phyloP scores from a whole-genome alignment of 2,888 invertebrate genomes.

The Oasisia sp. region DNA sequence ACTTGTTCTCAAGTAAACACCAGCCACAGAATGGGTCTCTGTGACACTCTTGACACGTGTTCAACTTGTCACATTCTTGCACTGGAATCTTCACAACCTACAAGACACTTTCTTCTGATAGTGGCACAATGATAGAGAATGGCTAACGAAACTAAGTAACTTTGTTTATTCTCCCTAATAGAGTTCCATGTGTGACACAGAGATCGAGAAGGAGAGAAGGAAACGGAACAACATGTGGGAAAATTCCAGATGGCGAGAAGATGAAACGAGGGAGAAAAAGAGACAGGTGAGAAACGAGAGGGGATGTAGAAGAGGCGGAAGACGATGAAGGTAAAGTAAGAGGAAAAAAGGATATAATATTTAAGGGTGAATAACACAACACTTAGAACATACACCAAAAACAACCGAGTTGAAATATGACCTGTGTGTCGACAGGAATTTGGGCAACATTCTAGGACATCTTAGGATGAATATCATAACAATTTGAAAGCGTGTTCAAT shows the following conservation, averaged over 20 bases:
- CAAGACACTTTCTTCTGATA: neutral
- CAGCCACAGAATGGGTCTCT: conserved; percentile 62
- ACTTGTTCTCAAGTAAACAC: conserved; percentile 61
- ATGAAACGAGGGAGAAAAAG: neutral
- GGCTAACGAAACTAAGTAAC: neutral
- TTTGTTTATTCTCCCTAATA: neutral
- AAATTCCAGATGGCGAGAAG: neutral
- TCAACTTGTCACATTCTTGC: neutral
- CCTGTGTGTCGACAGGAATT: too few species aligned
- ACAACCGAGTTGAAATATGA: too few species aligned
- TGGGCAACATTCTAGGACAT: too few species aligned
- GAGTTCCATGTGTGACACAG: neutral
- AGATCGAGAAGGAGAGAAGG: neutral
- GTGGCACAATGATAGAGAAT: neutral
- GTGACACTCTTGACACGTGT: neutral
- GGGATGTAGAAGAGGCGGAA: too few species aligned
- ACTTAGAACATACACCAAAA: too few species aligned
- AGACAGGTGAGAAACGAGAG: too few species aligned
- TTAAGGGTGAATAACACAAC: too few species aligned
- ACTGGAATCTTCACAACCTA: neutral
- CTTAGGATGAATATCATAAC: too few species aligned
- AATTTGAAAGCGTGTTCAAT: too few species aligned
- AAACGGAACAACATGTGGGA: neutral
- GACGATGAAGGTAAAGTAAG: too few species aligned
- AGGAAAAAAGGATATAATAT: too few species aligned